Percentiles rank a stretch among this genome's conserved stretches.
Conservation (phyloP, 1,140 invertebrate species). For the Rhysida immarginata region DNA sequence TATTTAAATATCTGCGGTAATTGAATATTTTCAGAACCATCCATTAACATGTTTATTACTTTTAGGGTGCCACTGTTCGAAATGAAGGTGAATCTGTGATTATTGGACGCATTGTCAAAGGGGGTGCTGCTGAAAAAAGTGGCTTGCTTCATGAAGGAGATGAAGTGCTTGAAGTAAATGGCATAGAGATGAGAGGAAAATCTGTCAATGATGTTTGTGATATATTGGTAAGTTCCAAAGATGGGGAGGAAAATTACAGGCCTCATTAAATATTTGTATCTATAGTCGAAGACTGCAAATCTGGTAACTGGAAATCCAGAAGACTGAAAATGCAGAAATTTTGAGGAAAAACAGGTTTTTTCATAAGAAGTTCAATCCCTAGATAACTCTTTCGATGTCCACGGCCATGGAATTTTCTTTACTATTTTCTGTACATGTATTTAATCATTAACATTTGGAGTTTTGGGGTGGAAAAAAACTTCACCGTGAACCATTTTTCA, state of each 20-base stretch:
- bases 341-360: too few species aligned
- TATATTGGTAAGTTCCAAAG: slow-evolving; percentile 46
- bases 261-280: slow-evolving; percentile 25
- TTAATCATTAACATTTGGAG: too few species aligned
- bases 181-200: slow-evolving; percentile 86
- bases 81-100: slow-evolving; percentile 88
- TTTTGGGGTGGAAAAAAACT: too few species aligned
- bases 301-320: too few species aligned
- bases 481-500: too few species aligned
- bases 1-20: background rate
- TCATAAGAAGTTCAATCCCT: too few species aligned
- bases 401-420: too few species aligned
- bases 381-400: too few species aligned
- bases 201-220: slow-evolving; percentile 96
- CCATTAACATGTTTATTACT: background rate
- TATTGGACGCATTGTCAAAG: slow-evolving; percentile 85
- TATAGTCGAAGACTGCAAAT: too few species aligned
- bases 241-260: too few species aligned
- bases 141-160: slow-evolving; percentile 89
- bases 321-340: too few species aligned
- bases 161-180: slow-evolving; percentile 93
- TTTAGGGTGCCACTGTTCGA: slow-evolving; percentile 75
- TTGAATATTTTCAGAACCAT: background rate
- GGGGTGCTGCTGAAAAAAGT: slow-evolving; percentile 87
- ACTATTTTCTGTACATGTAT: too few species aligned